These are phyloP conservation scores for Pipa parva DNA, from an alignment of 2,113 vertebrate species.

Conservation along the genomic window DNA sequence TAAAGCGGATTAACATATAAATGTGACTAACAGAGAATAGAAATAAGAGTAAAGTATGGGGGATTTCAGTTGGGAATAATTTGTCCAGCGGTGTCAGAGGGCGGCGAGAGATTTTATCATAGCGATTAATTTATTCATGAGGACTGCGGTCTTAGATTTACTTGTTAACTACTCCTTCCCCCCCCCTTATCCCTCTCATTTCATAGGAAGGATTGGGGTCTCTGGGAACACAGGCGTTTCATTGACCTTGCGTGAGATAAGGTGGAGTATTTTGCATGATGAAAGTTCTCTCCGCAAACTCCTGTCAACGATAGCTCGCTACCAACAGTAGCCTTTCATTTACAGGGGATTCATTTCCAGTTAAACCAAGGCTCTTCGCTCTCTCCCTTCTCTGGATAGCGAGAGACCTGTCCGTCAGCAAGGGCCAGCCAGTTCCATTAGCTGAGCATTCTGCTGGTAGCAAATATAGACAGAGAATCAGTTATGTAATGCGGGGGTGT, in stretches of 20 bases:
- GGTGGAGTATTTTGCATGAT: conserved; percentile 47
- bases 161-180: conserved; percentile 42
- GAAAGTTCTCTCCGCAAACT: conserved; percentile 48
- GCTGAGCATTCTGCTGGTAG: no score
- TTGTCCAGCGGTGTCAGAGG: conserved; percentile 32
- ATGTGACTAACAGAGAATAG: conserved; percentile 23
- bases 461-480: no score
- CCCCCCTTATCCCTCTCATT: conserved; percentile 44
- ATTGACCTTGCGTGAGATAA: conserved; percentile 50
- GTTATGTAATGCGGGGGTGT: no score
- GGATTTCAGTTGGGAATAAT: conserved; percentile 28
- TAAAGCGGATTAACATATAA: conserved; percentile 20
- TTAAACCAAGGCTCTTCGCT: conserved; percentile 49
- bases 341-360: conserved; percentile 57
- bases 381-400: conserved; percentile 44
- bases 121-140: conserved; percentile 47
- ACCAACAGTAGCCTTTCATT: conserved; percentile 58
- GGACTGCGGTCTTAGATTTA: conserved; percentile 46
- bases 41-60: conserved; percentile 8
- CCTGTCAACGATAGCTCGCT: conserved; percentile 50
- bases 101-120: conserved; percentile 38
- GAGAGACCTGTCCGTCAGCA: conserved; percentile 48
- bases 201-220: conserved; percentile 45
- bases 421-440: no score
- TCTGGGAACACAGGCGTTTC: conserved; percentile 45